Base-by-base conservation (phyloP, 2,888 invertebrate species). In the Phorcus lineatus region DNA sequence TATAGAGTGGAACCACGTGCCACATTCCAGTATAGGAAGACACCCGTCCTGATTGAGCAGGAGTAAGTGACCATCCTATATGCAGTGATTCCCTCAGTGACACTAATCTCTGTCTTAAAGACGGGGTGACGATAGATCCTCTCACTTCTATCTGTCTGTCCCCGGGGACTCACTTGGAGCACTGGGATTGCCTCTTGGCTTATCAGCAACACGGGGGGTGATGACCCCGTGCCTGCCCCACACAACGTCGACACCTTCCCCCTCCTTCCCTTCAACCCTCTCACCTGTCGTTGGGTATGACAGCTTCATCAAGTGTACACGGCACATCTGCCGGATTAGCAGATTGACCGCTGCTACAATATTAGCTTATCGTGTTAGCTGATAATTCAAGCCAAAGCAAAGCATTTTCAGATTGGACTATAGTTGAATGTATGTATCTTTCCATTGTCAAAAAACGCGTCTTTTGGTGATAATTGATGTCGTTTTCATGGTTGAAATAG, bases 151-250 rank as follows among this genome's bases (percentile, higher is more conserved):
- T 70, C 70, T 70, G 40, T 36, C 24, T 28, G 19, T 36, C 24
- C 62, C 24, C n/a, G 62, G 57, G 24, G 28, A 62, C 28, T 62
- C 62, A 57, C 62, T 62, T 16, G 62, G 28, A 16, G 31, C 36
- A 31, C 6, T 36, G 70, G 70, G 70, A 70, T 70, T 70, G 70
- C 40, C 70, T 36, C 70, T 31, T n/a, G 40, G 70, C 70, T 70
- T 70, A 70, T 70, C 70, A 36, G 36, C 70, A n/a, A 70, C 70
- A 70, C 40, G 70, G 70, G 70, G 70, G 70, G 70, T 70, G 19
- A 31, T 70, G 70, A 70, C 70, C 70, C 40, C 40, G 31, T 17
- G 70, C 17, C 36, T 19, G 70, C 28, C 70, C 70, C 70, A 70
- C 70, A 70, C 70, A 70, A 70, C 70, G 70, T 40, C 36, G 57